Conservation (phyloP, 2,888 invertebrate species). For the Ennomos quercinarius region DNA sequence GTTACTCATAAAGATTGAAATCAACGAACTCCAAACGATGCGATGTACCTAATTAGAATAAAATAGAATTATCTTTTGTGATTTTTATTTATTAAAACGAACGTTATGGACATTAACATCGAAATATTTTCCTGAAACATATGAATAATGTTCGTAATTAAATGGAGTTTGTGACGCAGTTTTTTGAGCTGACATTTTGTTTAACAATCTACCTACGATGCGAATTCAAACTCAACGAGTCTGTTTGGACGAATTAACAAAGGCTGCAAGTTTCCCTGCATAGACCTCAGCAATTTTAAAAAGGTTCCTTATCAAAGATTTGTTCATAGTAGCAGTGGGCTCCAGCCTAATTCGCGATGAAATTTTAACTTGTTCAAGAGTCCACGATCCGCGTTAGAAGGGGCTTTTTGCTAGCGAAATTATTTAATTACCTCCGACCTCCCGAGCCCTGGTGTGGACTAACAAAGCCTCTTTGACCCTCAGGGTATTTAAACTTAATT, state of each 20-base stretch:
- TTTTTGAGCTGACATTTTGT: too few relatives aligned
- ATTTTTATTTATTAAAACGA: too few relatives aligned
- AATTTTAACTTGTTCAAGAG: slow-evolving; percentile 52
- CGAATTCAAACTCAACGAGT: too few relatives aligned
- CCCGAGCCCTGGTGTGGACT: slow-evolving; percentile 38
- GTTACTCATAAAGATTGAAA: slow-evolving; percentile 25
- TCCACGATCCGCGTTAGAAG: slow-evolving; percentile 40
- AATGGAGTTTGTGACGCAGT: too few relatives aligned
- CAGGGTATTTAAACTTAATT: slow-evolving; percentile 51
- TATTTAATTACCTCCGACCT: slow-evolving; percentile 49
- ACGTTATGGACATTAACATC: too few relatives aligned
- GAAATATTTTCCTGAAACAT: too few relatives aligned
- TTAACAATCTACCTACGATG: too few relatives aligned
- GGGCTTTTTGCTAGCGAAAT: slow-evolving; percentile 51
- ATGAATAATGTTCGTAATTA: too few relatives aligned
- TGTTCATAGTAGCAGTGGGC: background rate
- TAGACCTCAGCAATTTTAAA: too few relatives aligned
- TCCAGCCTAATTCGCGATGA: slow-evolving; percentile 40
- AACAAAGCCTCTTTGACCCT: slow-evolving; percentile 48
- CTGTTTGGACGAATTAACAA: too few relatives aligned
- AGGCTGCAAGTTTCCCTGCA: too few relatives aligned
- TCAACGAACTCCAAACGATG: background rate
- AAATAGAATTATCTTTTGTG: too few relatives aligned
- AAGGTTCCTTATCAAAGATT: background rate
- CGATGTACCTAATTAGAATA: background rate